Conservation (phyloP, 2,113 vertebrate genomes). For the Chascanopsetta lugubris region DNA sequence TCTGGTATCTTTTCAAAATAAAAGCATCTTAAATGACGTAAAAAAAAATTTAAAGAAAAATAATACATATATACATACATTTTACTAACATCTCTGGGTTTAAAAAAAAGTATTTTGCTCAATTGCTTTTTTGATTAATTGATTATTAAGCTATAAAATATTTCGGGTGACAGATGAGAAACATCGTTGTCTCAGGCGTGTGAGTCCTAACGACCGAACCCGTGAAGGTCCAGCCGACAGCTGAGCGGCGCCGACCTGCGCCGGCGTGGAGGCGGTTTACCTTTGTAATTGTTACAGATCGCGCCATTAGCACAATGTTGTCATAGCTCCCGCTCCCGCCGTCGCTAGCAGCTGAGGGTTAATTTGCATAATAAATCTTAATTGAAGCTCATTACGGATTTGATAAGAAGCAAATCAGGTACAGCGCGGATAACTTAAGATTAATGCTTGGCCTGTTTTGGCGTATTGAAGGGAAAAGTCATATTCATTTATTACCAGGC, state of each 20-base stretch:
- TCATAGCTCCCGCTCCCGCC: slow-evolving; percentile 80
- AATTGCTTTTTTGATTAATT: no score
- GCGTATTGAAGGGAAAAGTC: slow-evolving; percentile 37
- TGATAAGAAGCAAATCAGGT: slow-evolving; percentile 85
- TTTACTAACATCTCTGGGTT: no score
- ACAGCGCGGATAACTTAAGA: slow-evolving; percentile 78
- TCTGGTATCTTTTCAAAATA: no score
- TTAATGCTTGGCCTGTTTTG: slow-evolving; percentile 69
- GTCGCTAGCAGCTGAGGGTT: slow-evolving; percentile 80
- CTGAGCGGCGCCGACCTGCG: slow-evolving; percentile 50
- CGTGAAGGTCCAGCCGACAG: slow-evolving; percentile 47
- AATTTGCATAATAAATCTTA: slow-evolving; percentile 87
- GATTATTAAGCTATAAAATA: no score
- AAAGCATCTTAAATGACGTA: no score
- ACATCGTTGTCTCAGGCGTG: slow-evolving; percentile 5
- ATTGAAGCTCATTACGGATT: slow-evolving; percentile 84
- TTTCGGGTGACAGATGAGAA: no score
- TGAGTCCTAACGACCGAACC: no score
- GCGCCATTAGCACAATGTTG: slow-evolving; percentile 82
- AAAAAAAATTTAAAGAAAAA: no score
- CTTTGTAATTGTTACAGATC: slow-evolving; percentile 84
- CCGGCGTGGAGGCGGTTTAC: slow-evolving; percentile 72
- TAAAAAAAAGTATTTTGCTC: no score
- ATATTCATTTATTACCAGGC: slow-evolving; percentile 15
- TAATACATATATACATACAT: no score